A percentile compares a stretch with the other conserved stretches of the same genome.
phyloP scores from a whole-genome alignment of 37 sponge, comb jelly and placozoan genomes.

The Agelas oroides region DNA sequence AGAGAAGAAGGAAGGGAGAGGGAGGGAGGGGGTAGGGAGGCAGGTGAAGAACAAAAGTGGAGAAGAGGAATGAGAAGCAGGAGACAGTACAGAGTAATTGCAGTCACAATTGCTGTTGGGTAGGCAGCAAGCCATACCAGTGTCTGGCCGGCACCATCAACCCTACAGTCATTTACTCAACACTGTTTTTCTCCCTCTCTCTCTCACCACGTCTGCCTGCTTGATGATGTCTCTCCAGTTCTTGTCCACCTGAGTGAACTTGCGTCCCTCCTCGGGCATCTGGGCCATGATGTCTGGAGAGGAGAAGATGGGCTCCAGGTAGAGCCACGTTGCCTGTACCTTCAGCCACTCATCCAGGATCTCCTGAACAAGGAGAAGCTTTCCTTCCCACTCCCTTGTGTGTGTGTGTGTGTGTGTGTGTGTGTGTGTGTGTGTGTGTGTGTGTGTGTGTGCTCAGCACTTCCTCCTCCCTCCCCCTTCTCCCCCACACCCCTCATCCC shows the following conservation, averaged over 20 bases:
- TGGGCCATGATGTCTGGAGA: slow-evolving; percentile 99
- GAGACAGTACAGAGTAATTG: neutral
- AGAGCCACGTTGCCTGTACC: slow-evolving; percentile 99
- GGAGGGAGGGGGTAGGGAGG: neutral
- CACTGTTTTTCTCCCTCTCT: no score
- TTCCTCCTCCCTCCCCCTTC: neutral
- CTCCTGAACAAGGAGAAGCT: slow-evolving; percentile 94
- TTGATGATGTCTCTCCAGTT: slow-evolving; percentile 97
- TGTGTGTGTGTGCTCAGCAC: neutral
- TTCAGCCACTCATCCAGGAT: slow-evolving; percentile 99
- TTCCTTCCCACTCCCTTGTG: slow-evolving; percentile 93
- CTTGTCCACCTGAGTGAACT: slow-evolving; percentile 98
- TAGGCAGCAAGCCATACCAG: no score
- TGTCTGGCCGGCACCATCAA: no score
- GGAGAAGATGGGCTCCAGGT: slow-evolving; percentile 99
- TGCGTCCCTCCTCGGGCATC: slow-evolving; percentile 99
- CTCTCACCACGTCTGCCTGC: slow-evolving; percentile 77
- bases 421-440: neutral
- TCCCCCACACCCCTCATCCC: neutral
- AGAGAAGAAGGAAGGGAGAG: neutral
- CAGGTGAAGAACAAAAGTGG: no score
- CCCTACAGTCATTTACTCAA: no score
- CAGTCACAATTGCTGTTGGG: no score
- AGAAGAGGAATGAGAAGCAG: neutral
- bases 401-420: neutral